phyloP scores from a whole-genome alignment of 2,797 vertebrate species.

The Tiaroga cobitis region DNA sequence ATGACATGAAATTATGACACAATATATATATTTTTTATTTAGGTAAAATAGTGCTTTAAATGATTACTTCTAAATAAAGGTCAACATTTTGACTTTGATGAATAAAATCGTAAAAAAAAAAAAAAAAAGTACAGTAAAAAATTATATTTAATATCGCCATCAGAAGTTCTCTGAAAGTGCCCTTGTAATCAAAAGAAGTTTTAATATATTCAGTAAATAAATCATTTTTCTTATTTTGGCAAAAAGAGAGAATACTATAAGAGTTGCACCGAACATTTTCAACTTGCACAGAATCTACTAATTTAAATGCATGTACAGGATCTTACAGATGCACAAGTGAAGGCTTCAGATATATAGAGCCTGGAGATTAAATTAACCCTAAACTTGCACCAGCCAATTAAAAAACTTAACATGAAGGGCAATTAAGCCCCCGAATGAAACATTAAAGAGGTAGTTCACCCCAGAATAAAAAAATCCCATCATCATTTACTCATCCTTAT shows the following conservation, averaged over 20 bases:
- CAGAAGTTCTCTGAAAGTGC: neutral
- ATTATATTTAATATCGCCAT: neutral
- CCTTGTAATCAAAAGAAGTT: slow-evolving; percentile 1
- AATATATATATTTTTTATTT: neutral
- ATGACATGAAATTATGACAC: neutral
- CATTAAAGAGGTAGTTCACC: neutral
- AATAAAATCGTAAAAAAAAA: too few relatives aligned
- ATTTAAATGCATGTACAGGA: slow-evolving; percentile 5
- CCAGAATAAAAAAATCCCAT: neutral
- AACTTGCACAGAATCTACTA: neutral
- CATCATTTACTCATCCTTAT: neutral
- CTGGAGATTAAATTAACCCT: neutral
- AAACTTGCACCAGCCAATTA: slow-evolving; percentile 1
- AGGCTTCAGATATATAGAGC: neutral
- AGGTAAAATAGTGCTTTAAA: neutral
- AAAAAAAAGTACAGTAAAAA: neutral
- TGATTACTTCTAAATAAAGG: neutral
- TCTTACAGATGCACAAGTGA: slow-evolving; percentile 8
- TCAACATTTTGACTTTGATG: neutral
- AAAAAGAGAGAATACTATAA: neutral
- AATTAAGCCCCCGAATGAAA: neutral
- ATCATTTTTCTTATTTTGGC: neutral
- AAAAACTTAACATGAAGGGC: neutral
- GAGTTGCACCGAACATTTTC: neutral
- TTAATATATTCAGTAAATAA: neutral